A percentile compares a stretch with the other conserved stretches of the same genome.
phyloP scores from a whole-genome alignment of 2,888 invertebrate species.

The Empis livida region DNA sequence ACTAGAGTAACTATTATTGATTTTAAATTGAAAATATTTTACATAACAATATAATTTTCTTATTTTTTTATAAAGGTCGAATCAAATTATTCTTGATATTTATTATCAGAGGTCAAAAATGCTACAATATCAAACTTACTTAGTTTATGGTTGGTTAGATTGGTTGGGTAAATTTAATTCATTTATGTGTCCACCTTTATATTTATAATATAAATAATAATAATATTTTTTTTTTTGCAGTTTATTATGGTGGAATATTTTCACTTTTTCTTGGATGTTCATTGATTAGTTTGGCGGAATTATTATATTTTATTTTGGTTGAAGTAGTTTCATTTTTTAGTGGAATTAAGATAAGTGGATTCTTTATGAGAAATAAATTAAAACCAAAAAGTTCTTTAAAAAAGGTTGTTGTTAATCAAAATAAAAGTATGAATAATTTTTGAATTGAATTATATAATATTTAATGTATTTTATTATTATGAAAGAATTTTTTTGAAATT shows the following conservation, averaged over 20 bases:
- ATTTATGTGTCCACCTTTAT: too few relatives aligned
- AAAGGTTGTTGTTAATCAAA: too few relatives aligned
- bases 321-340: slow-evolving; percentile 22
- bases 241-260: slow-evolving; percentile 28
- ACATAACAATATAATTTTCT: neutral
- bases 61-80: neutral
- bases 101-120: slow-evolving; percentile 21
- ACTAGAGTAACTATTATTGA: neutral
- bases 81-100: slow-evolving; percentile 19
- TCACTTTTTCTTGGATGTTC: slow-evolving; percentile 30
- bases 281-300: slow-evolving; percentile 23
- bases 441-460: too few relatives aligned
- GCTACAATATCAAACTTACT: slow-evolving; percentile 23
- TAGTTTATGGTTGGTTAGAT: slow-evolving; percentile 23
- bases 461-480: too few relatives aligned
- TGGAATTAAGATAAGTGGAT: slow-evolving; percentile 21
- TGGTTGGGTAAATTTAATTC: slow-evolving; percentile 20
- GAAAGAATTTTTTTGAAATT: too few relatives aligned
- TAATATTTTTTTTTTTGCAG: slow-evolving; percentile 14
- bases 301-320: slow-evolving; percentile 19
- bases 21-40: neutral
- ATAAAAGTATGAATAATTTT: too few relatives aligned
- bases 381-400: too few relatives aligned
- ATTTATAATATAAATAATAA: neutral
- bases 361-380: too few relatives aligned